phyloP scores from a whole-genome alignment of 2,797 vertebrate genomes.

The Urosaurus nigricauda region DNA sequence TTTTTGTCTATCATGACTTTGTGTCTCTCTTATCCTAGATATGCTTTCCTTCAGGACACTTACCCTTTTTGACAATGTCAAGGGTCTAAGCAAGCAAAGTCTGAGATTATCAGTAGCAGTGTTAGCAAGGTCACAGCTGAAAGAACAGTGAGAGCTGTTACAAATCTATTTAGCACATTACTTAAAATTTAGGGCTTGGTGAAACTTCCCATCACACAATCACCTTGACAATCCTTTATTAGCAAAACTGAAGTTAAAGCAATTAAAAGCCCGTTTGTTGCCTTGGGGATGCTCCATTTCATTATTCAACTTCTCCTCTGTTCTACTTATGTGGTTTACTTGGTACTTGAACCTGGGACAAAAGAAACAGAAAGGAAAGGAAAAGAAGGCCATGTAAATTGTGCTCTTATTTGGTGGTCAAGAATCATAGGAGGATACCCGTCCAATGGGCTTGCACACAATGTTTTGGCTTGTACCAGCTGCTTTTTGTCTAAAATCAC shows the following conservation, averaged over 20 bases:
- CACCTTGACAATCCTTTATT: conserved; percentile 62
- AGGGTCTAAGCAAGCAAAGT: background rate
- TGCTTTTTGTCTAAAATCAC: conserved; percentile 1
- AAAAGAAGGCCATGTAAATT: background rate
- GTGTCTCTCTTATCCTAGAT: background rate
- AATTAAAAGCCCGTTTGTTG: conserved; percentile 74
- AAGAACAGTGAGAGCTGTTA: conserved; percentile 1
- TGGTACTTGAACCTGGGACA: conserved; percentile 60
- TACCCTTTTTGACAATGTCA: background rate
- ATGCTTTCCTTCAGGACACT: background rate
- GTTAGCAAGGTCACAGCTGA: conserved; percentile 13
- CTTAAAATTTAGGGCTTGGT: conserved; percentile 53
- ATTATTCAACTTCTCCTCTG: conserved; percentile 71
- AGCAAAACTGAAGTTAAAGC: conserved; percentile 70
- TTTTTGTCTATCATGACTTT: background rate
- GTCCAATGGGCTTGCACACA: background rate
- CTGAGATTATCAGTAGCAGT: conserved; percentile 16
- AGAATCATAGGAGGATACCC: conserved; percentile 16
- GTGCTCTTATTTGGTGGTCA: background rate
- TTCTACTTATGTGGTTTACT: conserved; percentile 66
- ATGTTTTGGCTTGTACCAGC: background rate
- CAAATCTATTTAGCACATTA: conserved; percentile 45
- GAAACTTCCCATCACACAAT: conserved; percentile 59
- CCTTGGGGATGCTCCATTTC: conserved; percentile 71
- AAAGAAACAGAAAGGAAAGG: conserved; percentile 50